Evolutionary conservation across 2,797 vertebrate genomes (phyloP), one percentile per base, ranked within the genome.

Genomic region (Triplophysa bombifrons): DNA sequence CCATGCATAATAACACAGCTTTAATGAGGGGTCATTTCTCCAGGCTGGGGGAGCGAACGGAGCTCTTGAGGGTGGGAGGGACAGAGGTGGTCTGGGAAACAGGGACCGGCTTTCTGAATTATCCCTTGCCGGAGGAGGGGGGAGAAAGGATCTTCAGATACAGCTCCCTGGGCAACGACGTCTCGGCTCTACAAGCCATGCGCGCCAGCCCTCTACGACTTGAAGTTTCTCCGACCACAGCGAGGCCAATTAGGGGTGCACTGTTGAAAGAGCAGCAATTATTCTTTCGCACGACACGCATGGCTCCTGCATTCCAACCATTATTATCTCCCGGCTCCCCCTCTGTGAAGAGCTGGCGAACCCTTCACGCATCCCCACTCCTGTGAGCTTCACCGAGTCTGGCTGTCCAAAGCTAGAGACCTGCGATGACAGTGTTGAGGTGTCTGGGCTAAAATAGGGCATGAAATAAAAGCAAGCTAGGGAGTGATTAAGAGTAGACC

Each of bases 181-280:
- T 82, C 81, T 82, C 75, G 41, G 68, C 65, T 79, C 69, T 80
- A 70, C 81, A 66, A 83, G 72, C 67, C 70, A 58, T 79, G 80
- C 60, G 78, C 64, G 58, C 73, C 82, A 72, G 64, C 60, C 74
- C 85, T 87, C 75, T 85, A 77, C 7, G 53, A 84, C 74, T 74
- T 81, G 81, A 90, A 87, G 88, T 87, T 90, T 88, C 84, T 88
- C 88, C 84, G 86, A 91, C 89, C 91, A 91, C 89, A 92, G 89
- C 88, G 86, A 90, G 91, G 91, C 92, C 94, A 95, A 94, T 95
- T 94, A 95, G 92, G 90, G 91, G 90, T 89, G 89, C 87, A 85
- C 90, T 92, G 89, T 91, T 93, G 91, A 93, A 94, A 93, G 90
- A 90, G 88, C 86, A 90, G 91, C 93, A 94, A 94, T 95, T 94